Base-by-base conservation (phyloP, 2,888 invertebrate species). In the Apamea anceps region DNA sequence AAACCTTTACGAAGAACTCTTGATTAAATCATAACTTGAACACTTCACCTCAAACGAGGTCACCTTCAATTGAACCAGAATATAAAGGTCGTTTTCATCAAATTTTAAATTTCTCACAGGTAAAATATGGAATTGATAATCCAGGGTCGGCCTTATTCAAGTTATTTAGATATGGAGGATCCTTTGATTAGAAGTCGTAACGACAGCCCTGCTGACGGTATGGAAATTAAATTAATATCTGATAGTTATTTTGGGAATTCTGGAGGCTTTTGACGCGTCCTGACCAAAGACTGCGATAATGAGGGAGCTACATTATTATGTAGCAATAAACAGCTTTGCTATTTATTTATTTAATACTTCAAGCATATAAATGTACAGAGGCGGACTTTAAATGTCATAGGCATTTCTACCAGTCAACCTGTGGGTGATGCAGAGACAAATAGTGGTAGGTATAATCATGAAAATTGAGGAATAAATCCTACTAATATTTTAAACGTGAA, bases 101-200 rank as follows among this genome's bases (percentile, higher is more conserved):
- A 81, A 83, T 79, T 82, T 88, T 81, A 73, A 85, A 82, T 86
- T 72, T 77, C 78, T 81, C 68, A 72, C 85, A 84, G 83, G 72
- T 87, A 82, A 90, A 88, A 86, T 87, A 88, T 87, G 79, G 83
- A 81, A 87, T 90, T 85, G 84, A 89, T 88, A 86, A 88, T 84
- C 81, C 72, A 71, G 86, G 81, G 80, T 65, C 60, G 77, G 71
- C 32, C 75, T 66, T 80, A 81, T 84, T 85, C 85, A 71, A 90
- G 88, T 90, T 85, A 90, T 90, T 89, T 85, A 87, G 85, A 75
- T 70, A 75, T 37, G 76, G 54, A 79, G 37, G 75, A 57, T 78
- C 81, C 85, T 90, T 88, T 87, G 86, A 87, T 85, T 82, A 79
- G 66, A 75, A 75, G 68, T 72, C 21, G 75, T 84, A 82, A 75